These are phyloP conservation scores for Rhinoptilus africanus DNA, from an alignment of 2,113 vertebrate species.

Conservation along the genomic window DNA sequence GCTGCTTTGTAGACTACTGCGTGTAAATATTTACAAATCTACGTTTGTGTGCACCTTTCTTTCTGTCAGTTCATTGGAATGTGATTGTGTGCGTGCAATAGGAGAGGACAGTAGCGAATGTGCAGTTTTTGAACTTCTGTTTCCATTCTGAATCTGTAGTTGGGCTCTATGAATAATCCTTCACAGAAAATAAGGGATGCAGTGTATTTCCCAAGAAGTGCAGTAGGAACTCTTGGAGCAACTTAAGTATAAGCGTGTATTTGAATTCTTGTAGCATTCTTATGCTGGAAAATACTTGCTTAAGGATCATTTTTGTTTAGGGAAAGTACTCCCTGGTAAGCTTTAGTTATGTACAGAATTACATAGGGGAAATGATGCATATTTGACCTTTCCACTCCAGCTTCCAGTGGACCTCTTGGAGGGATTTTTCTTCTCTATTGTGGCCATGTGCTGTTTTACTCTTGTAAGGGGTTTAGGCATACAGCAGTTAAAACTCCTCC, in stretches of 20 bases:
- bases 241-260: background rate
- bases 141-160: background rate
- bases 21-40: constrained; percentile 42
- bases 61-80: constrained; percentile 8
- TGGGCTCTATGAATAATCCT: background rate
- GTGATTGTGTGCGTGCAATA: background rate
- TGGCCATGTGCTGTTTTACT: constrained; percentile 10
- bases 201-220: background rate
- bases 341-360: background rate
- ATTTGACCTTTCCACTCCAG: background rate
- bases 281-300: background rate
- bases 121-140: background rate
- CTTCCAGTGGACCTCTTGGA: background rate
- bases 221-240: background rate
- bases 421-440: background rate
- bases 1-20: background rate
- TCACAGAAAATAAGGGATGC: background rate
- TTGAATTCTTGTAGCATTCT: background rate
- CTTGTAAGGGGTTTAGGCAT: background rate
- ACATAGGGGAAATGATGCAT: background rate
- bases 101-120: background rate
- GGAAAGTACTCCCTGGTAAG: background rate
- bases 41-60: background rate
- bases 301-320: background rate
- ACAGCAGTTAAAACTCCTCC: background rate